Base-by-base conservation (phyloP, 2,888 invertebrate species). In the Drepana falcataria region DNA sequence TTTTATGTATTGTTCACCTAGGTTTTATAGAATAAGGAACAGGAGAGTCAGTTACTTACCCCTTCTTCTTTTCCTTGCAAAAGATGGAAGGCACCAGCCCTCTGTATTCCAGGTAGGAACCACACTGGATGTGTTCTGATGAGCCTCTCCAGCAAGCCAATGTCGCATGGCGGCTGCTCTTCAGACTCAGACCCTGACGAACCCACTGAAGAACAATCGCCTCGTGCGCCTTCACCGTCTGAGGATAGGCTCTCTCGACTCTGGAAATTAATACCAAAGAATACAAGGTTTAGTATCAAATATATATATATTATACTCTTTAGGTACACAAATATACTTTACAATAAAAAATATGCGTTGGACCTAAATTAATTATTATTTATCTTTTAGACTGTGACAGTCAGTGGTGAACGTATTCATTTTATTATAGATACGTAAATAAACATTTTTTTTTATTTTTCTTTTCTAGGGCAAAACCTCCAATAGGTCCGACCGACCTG, bases 81-180 rank as follows among this genome's bases (percentile, higher is more conserved):
- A 67, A 98, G 93, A 87, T 98, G 98, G 68, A 97, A 96, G 35
- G 98, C 98, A 3, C 98, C 98, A 55, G 97, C 96, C 64, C 98
- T 93, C 77, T 98, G 97, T 53, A 98, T 96, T 47, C 97, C 97
- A 0, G 98, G 97, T 60, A 98, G 92, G 85, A 97, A 98, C 99
- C 99, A 99, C 73, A 99, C 96, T 48, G 98, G 97, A 87, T 98
- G 97, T 41, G 97, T 96, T 65, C 97, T 93, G 77, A 97, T 95
- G 67, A 98, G 93, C 63, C 98, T 93, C 83, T 98, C 98, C 76
- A 97, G 92, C 63, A 97, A 89, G 35, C 95, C 95, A 76, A 97
- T 95, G 90, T 95, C 96, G 82, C 96, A 97, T 61, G 96, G 95
- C 61, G 95, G 95, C 71, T 94, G 94, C 75, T 94, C 93, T 64